Evolutionary conservation across 1,140 invertebrate species (phyloP).

Genomic region (Cherax destructor): DNA sequence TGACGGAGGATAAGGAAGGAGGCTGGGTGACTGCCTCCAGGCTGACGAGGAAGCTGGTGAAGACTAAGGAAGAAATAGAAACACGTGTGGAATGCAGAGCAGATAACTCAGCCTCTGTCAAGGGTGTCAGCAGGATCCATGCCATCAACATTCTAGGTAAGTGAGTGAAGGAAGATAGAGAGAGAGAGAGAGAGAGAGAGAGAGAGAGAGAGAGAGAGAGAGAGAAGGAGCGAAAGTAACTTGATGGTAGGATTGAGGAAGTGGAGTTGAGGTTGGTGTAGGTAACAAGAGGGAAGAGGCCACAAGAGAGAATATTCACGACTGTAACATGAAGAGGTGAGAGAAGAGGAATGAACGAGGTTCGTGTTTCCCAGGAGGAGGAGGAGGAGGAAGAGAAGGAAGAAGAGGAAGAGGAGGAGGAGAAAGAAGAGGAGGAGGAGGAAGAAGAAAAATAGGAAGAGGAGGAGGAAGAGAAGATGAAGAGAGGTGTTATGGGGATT

Average conservation of each 20-base stretch:
- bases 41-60: slow-evolving; percentile 9
- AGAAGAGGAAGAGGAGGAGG: no score
- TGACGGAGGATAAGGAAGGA: slow-evolving; percentile 26
- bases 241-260: neutral
- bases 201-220: neutral
- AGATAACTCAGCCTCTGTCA: slow-evolving; percentile 8
- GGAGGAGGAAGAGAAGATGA: no score
- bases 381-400: no score
- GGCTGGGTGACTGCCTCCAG: slow-evolving; percentile 43
- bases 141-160: slow-evolving; percentile 36
- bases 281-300: no score
- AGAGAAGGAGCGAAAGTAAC: no score
- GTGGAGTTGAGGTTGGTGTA: neutral
- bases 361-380: no score
- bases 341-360: no score
- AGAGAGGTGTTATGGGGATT: no score
- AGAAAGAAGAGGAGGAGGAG: neutral
- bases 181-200: no score
- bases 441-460: neutral
- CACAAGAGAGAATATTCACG: no score
- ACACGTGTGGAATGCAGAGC: slow-evolving; percentile 28
- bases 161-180: neutral
- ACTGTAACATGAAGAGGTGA: no score
- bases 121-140: slow-evolving; percentile 6
- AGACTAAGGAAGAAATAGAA: neutral